Percentiles rank a stretch among this genome's conserved stretches.
These are phyloP conservation scores for Lysandra bellargus DNA, from an alignment of 2,888 invertebrate genomes.

Conservation along the genomic window DNA sequence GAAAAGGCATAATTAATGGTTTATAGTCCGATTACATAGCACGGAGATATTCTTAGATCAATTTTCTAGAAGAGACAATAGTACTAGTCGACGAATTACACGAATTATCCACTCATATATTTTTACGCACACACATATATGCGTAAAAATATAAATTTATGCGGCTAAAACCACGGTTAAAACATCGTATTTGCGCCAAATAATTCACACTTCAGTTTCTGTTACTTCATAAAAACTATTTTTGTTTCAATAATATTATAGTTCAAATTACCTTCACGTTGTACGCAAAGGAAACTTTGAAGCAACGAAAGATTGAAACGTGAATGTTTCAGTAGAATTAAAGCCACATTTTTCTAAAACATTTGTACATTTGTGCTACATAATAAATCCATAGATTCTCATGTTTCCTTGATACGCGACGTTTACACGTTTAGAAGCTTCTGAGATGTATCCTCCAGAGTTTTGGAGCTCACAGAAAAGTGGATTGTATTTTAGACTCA, in stretches of 20 bases:
- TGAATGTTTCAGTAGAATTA: not conserved
- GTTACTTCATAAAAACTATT: not conserved
- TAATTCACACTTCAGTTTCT: no score
- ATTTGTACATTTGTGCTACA: not conserved
- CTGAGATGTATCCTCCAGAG: constrained; percentile 1
- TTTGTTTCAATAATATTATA: not conserved
- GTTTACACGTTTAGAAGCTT: constrained; percentile 10
- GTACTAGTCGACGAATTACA: no score
- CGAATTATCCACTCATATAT: no score
- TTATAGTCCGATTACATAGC: no score
- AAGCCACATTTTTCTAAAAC: constrained; percentile 5
- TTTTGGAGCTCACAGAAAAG: constrained; percentile 8
- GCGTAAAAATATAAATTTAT: no score
- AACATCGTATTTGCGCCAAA: constrained; percentile 39
- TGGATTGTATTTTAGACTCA: constrained; percentile 13
- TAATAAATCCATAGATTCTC: constrained; percentile 3
- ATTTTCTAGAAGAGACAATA: no score
- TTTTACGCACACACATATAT: no score
- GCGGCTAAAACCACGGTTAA: no score
- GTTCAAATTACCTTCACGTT: no score
- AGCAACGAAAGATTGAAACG: not conserved
- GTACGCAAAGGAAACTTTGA: not conserved
- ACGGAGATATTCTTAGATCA: no score
- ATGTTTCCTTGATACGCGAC: not conserved
- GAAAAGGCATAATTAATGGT: no score